phyloP scores from a whole-genome alignment of 2,113 vertebrate genomes.

The Ctenodactylus gundi region DNA sequence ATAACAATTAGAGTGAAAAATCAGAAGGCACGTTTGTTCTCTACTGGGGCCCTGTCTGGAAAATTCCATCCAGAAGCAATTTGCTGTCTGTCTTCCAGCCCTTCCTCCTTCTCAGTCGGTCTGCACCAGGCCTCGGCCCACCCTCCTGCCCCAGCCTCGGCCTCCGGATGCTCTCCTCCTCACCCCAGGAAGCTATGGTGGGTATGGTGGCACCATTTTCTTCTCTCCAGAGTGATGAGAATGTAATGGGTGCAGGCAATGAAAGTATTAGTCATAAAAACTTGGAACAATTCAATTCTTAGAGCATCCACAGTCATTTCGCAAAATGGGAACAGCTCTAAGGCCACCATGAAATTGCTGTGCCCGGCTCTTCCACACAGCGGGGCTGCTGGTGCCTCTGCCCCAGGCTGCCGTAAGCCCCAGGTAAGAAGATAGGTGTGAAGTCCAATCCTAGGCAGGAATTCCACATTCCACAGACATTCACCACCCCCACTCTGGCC shows the following conservation, averaged over 20 bases:
- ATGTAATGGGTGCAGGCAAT: background rate
- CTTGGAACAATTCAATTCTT: background rate
- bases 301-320: background rate
- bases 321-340: background rate
- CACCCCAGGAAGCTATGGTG: background rate
- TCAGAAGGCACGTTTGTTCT: slow-evolving; percentile 74
- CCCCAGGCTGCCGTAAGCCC: background rate
- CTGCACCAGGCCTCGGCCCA: background rate
- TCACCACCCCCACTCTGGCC: too few relatives aligned
- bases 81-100: slow-evolving; percentile 37
- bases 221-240: background rate
- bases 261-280: background rate
- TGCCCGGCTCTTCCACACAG: too few relatives aligned
- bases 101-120: slow-evolving; percentile 32
- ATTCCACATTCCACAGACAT: background rate
- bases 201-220: background rate
- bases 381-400: background rate
- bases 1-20: slow-evolving; percentile 71
- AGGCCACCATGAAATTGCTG: background rate
- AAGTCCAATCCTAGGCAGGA: background rate
- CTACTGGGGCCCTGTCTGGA: slow-evolving; percentile 67
- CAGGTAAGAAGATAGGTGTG: background rate
- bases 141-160: background rate
- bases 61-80: slow-evolving; percentile 78
- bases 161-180: too few relatives aligned